These are phyloP conservation scores for Brachyhypopomus occidentalis DNA, from an alignment of 2,113 vertebrate genomes.

Conservation along the genomic window DNA sequence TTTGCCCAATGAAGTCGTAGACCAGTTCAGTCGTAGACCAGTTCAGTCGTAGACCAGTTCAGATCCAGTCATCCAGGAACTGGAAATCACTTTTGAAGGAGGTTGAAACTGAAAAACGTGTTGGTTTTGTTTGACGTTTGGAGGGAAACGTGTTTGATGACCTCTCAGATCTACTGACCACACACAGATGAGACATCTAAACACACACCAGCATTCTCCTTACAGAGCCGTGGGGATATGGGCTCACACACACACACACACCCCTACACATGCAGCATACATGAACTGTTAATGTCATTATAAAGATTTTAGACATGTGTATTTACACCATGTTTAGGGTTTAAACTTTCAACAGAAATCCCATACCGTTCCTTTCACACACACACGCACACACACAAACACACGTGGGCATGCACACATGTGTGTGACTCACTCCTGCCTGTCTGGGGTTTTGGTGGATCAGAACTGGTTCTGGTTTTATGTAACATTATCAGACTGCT, in stretches of 20 bases:
- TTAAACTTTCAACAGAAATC: constrained; percentile 1
- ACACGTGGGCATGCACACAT: too few relatives aligned
- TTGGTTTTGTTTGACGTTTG: constrained; percentile 37
- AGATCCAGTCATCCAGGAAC: too few relatives aligned
- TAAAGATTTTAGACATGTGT: constrained; percentile 25
- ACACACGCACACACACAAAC: neutral
- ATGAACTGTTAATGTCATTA: constrained; percentile 30
- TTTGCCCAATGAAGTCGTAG: too few relatives aligned
- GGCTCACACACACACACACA: neutral
- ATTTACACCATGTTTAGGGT: constrained; percentile 23
- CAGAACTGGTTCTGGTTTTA: constrained; percentile 34
- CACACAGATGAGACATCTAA: constrained; percentile 1
- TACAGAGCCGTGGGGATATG: neutral
- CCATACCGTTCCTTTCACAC: neutral
- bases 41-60: too few relatives aligned
- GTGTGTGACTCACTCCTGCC: constrained; percentile 17
- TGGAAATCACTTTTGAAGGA: too few relatives aligned
- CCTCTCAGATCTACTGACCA: neutral
- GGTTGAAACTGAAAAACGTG: too few relatives aligned
- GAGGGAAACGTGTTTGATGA: constrained; percentile 23
- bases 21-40: too few relatives aligned
- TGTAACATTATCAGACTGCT: constrained; percentile 5
- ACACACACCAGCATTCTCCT: neutral
- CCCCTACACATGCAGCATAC: neutral
- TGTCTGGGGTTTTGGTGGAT: constrained; percentile 13